phyloP scores from a whole-genome alignment of 2,888 invertebrate species.

The Ctena decussata region DNA sequence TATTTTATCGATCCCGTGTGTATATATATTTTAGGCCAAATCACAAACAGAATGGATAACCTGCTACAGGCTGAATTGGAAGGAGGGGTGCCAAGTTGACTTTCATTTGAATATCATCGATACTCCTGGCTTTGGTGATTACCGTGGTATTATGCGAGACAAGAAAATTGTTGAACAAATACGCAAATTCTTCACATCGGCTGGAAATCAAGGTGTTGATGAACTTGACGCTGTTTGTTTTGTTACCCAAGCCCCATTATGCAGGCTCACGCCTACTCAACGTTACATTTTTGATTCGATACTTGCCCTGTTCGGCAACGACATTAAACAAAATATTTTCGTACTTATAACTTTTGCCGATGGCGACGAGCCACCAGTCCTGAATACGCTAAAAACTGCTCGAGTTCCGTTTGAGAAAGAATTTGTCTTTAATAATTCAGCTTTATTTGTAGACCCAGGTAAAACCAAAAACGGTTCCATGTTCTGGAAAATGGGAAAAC shows the following conservation, averaged over 20 bases:
- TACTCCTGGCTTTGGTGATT: conserved; percentile 66
- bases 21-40: conserved; percentile 56
- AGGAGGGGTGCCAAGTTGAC: conserved; percentile 29
- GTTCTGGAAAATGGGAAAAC: conserved; percentile 59
- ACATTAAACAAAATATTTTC: conserved; percentile 54
- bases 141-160: conserved; percentile 55
- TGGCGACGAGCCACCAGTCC: conserved; percentile 55
- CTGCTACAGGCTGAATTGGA: conserved; percentile 43
- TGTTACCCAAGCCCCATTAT: conserved; percentile 57
- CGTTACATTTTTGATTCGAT: conserved; percentile 59
- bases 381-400: conserved; percentile 45
- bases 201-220: conserved; percentile 39
- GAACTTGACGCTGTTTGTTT: conserved; percentile 61
- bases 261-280: conserved; percentile 52
- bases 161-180: conserved; percentile 57
- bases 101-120: conserved; percentile 60
- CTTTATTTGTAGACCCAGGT: conserved; percentile 45
- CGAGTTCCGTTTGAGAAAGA: conserved; percentile 31
- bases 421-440: conserved; percentile 64
- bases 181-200: conserved; percentile 43
- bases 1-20: conserved; percentile 1
- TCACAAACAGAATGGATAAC: conserved; percentile 67
- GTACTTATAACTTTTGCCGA: conserved; percentile 62
- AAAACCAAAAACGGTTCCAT: conserved; percentile 34
- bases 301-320: conserved; percentile 55